phyloP scores from a whole-genome alignment of 1,140 invertebrate genomes.

The Solen grandis region DNA sequence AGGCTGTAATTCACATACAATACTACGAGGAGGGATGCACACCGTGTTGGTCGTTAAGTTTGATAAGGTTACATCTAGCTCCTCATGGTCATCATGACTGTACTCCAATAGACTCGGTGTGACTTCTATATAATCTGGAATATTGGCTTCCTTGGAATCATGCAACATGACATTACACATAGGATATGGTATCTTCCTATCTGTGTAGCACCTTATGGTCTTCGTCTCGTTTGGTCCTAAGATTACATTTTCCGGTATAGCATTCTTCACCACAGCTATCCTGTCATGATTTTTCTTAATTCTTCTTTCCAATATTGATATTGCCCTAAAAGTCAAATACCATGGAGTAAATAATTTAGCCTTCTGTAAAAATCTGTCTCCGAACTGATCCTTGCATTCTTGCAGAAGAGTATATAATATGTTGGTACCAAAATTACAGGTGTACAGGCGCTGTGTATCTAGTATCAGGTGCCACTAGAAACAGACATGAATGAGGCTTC shows the following conservation, averaged over 20 bases:
- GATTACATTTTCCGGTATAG: neutral
- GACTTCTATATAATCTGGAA: conserved; percentile 16
- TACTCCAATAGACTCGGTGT: conserved; percentile 4
- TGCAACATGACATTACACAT: neutral
- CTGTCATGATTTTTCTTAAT: conserved; percentile 16
- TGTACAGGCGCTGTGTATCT: conserved; percentile 2
- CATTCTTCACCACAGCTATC: conserved; percentile 8
- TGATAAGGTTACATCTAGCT: neutral
- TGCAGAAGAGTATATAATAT: conserved; percentile 13
- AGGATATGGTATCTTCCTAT: conserved; percentile 6
- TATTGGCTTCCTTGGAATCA: neutral
- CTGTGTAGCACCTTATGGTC: neutral
- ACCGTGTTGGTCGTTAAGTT: neutral
- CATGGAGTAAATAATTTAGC: conserved; percentile 43
- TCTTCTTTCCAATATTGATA: conserved; percentile 7
- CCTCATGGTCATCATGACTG: neutral
- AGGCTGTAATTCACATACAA: conserved; percentile 5
- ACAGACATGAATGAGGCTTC: too few species aligned
- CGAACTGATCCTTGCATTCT: conserved; percentile 30
- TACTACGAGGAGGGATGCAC: neutral
- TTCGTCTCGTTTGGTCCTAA: neutral
- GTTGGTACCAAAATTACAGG: conserved; percentile 53
- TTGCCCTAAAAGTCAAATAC: conserved; percentile 41
- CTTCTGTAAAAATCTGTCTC: conserved; percentile 48
- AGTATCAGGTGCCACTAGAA: conserved; percentile 35